Percentiles rank a stretch among this genome's conserved stretches.
Evolutionary conservation across 2,888 invertebrate genomes (phyloP).

Genomic region (Eristalis arbustorum): DNA sequence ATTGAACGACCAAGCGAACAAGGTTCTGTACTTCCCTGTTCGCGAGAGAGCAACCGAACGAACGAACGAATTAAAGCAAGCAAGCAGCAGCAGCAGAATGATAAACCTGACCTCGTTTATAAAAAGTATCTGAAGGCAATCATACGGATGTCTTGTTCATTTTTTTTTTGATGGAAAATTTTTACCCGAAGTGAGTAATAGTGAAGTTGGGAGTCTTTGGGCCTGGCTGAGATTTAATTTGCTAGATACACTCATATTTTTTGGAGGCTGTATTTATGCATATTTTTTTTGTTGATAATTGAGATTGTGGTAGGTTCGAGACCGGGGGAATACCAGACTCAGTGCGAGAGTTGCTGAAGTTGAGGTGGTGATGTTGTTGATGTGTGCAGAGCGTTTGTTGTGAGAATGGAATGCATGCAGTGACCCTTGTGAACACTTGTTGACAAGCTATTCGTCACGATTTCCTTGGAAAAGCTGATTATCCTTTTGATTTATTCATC

Average conservation of each 20-base stretch:
- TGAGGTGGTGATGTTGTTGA: neutral
- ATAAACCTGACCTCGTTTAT: constrained; percentile 66
- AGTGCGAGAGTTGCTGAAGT: neutral
- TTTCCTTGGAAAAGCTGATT: neutral
- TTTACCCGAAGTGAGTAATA: constrained; percentile 32
- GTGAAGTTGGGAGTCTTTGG: neutral
- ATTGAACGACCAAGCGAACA: neutral
- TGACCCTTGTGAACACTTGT: neutral
- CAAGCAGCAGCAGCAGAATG: neutral
- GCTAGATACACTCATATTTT: neutral
- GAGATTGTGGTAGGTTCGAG: constrained; percentile 25
- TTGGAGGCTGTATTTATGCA: neutral
- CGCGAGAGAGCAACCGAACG: constrained; percentile 16
- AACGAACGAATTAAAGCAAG: neutral
- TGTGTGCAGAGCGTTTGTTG: neutral
- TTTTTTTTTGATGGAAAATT: constrained; percentile 34
- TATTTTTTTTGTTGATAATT: constrained; percentile 6
- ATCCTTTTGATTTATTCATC: neutral
- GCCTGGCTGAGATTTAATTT: neutral
- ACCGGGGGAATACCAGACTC: neutral
- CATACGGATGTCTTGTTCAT: constrained; percentile 8
- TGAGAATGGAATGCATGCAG: neutral
- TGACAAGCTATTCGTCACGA: neutral
- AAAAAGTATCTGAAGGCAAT: constrained; percentile 32
- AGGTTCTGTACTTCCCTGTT: constrained; percentile 13